Conservation (phyloP, 2,797 vertebrate species). For the Gastrophryne carolinensis region DNA sequence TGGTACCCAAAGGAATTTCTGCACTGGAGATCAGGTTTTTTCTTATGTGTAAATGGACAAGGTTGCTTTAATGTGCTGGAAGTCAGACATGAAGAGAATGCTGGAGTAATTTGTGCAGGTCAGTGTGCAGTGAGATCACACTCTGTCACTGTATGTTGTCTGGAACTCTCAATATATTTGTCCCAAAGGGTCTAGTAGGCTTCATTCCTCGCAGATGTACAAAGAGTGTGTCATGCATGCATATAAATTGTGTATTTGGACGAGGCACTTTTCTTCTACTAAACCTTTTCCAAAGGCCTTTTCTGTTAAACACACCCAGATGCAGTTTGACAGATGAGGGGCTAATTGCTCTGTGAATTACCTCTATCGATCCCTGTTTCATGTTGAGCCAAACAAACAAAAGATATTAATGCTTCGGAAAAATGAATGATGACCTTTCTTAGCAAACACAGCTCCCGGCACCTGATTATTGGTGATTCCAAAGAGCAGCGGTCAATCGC, state of each 20-base stretch:
- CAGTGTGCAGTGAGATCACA: constrained; percentile 54
- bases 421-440: constrained; percentile 90
- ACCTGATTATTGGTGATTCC: constrained; percentile 84
- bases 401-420: constrained; percentile 86
- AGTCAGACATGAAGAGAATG: constrained; percentile 7
- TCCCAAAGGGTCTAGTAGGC: constrained; percentile 57
- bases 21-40: not conserved
- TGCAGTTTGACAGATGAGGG: constrained; percentile 82
- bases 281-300: constrained; percentile 79
- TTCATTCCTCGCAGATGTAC: constrained; percentile 69
- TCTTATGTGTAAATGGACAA: constrained; percentile 20
- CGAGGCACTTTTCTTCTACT: constrained; percentile 71
- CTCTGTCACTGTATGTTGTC: constrained; percentile 65
- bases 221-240: constrained; percentile 76
- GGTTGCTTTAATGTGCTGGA: constrained; percentile 18
- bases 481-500: constrained; percentile 81
- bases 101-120: constrained; percentile 35
- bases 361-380: constrained; percentile 89
- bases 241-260: constrained; percentile 80
- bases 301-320: constrained; percentile 81
- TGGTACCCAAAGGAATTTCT: not conserved
- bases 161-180: constrained; percentile 71
- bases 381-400: constrained; percentile 88
- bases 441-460: constrained; percentile 84
- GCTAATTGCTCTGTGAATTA: constrained; percentile 88